phyloP scores from a whole-genome alignment of 2,113 vertebrate species.

The Deroptyus accipitrinus region DNA sequence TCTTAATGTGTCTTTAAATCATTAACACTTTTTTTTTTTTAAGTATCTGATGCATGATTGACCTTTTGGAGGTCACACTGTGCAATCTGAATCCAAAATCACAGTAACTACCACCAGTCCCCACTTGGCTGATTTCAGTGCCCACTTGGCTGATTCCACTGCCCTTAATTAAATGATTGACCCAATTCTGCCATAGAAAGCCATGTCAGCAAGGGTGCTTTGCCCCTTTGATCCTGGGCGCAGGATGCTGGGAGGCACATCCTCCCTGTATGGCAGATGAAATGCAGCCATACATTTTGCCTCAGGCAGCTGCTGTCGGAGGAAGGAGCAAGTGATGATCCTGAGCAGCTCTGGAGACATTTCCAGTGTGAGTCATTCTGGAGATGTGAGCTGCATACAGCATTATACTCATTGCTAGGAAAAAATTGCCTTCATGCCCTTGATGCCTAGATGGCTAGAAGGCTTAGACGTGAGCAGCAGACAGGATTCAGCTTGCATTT shows the following conservation, averaged over 20 bases:
- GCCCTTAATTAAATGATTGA: not conserved
- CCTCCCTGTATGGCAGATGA: not conserved
- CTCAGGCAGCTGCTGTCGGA: fast-evolving
- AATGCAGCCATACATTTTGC: fast-evolving
- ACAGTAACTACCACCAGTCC: fast-evolving
- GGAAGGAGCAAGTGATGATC: not conserved
- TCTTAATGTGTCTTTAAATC: not conserved
- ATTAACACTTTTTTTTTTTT: not conserved
- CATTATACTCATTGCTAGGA: not conserved
- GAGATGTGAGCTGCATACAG: not conserved
- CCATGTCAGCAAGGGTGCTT: fast-evolving
- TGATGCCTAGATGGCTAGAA: not conserved
- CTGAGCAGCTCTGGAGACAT: not conserved
- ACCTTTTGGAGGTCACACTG: not conserved
- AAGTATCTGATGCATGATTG: not conserved
- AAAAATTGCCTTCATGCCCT: not conserved
- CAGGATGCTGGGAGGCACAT: not conserved
- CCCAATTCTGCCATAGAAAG: not conserved
- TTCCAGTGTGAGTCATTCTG: not conserved
- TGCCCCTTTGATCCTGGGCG: not conserved
- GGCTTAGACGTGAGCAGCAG: not conserved
- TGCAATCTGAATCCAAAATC: not conserved
- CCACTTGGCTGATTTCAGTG: fast-evolving
- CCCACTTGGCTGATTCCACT: fast-evolving
- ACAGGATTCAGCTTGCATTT: not conserved